Evolutionary conservation across 2,113 vertebrate species (phyloP), one percentile per base, ranked within the genome.

Genomic region (Bujurquina vittata): DNA sequence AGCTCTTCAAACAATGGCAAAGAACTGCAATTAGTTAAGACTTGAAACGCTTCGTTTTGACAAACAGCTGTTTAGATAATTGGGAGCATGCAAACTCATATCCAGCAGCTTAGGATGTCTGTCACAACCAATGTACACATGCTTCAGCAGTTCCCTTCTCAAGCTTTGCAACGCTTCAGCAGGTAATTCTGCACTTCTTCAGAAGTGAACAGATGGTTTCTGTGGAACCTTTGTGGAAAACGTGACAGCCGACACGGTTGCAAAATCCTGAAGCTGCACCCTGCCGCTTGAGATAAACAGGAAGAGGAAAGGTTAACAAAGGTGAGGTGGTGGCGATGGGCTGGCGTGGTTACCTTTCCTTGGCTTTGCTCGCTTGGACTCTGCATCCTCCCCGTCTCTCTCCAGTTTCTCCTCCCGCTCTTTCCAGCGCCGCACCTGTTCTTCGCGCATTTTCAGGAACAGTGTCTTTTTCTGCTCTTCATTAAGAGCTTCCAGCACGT

Each of bases 401-500:
- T 96, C 94, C 58, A 89, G 23, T 55, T 94, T 95, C 82, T 96
- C 95, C 88, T 96, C 96, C 0, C 87, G 90, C 86, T 96, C 95
- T 17, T 92, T 95, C 95, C 95, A 96, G 73, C 96, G 94, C 1
- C 95, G 92, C 60, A 96, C 96, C 88, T 96, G 96, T 87, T 96
- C 96, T 91, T 96, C 92, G 1, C 96, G 92, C 96, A 96, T 96
- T 89, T 96, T 96, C 76, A 95, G 87, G 80, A 96, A 96, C 67
- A 96, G 87, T 2, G 94, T 96, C 91, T 96, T 96, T 65, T 96
- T 96, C 92, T 96, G 96, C 46, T 96, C 95, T 8, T 96, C 96
- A 2, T 94, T 96, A 1, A 96, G 94, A 10, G 95, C 95, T 1
- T 96, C 69, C 77, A 96, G 90, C 52, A 96, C 94, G 55, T 96